A percentile compares a stretch with the other conserved stretches of the same genome.
Evolutionary conservation across 2,797 vertebrate genomes (phyloP).

Genomic region (Macropodus opercularis): DNA sequence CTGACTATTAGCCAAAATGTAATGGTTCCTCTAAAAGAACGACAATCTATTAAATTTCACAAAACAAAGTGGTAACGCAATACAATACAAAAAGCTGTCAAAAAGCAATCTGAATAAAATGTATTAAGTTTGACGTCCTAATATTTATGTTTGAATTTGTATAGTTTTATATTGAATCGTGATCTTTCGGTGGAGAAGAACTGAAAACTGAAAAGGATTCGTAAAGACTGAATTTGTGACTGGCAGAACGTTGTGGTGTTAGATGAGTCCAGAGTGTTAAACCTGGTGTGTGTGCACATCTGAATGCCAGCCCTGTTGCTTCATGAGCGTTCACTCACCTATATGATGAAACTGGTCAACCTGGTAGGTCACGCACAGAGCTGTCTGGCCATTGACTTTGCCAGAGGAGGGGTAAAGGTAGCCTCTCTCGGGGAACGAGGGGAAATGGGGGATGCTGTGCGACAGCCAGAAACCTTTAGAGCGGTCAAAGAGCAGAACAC

Average conservation of each 20-base stretch:
- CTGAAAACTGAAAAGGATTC: no score
- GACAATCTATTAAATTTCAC: no score
- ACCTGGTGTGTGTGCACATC: constrained; percentile 5
- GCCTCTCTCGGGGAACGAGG: constrained; percentile 85
- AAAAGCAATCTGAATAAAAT: no score
- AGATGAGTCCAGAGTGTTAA: no score
- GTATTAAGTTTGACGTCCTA: no score
- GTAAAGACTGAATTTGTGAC: no score
- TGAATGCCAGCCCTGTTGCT: neutral
- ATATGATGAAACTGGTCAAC: constrained; percentile 86
- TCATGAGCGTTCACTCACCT: constrained; percentile 77
- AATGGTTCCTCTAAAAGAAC: no score
- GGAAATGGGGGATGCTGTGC: constrained; percentile 91
- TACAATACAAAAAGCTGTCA: no score
- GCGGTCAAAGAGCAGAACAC: constrained; percentile 86
- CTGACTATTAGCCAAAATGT: no score
- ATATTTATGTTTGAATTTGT: no score
- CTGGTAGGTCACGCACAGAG: constrained; percentile 87
- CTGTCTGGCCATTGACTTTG: constrained; percentile 84
- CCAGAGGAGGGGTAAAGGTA: constrained; percentile 88
- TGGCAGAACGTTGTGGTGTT: no score
- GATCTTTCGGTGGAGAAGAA: neutral
- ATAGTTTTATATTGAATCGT: neutral
- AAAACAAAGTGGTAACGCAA: no score
- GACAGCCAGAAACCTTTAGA: constrained; percentile 92